Evolutionary conservation across 1,140 invertebrate genomes (phyloP).

Genomic region (Bombyx mandarina): DNA sequence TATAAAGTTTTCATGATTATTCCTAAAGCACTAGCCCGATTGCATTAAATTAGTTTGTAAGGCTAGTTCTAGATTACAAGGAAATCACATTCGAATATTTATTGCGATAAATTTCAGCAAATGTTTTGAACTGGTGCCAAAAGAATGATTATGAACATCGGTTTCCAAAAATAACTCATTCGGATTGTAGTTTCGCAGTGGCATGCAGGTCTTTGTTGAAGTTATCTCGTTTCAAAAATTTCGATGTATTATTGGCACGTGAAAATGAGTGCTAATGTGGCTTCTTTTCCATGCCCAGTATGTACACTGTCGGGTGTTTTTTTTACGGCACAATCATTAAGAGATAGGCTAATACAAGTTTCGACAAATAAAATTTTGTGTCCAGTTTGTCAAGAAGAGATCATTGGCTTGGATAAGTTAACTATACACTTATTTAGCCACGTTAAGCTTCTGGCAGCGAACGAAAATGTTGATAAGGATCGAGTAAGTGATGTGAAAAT

Average conservation of each 20-base stretch:
- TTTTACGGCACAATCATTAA: constrained; percentile 76
- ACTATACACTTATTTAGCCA: constrained; percentile 87
- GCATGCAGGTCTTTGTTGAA: constrained; percentile 21
- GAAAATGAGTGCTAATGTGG: constrained; percentile 68
- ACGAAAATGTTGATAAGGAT: constrained; percentile 14
- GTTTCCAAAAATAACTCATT: constrained; percentile 54
- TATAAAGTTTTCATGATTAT: no score
- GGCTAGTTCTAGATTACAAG: no score
- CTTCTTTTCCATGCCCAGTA: constrained; percentile 80
- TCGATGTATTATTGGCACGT: constrained; percentile 8
- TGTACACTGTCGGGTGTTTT: constrained; percentile 80
- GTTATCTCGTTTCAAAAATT: constrained; percentile 13
- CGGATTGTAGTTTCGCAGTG: constrained; percentile 46
- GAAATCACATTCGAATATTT: no score
- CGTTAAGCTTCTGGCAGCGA: constrained; percentile 37
- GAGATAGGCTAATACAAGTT: constrained; percentile 80
- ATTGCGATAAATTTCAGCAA: constrained; percentile 3
- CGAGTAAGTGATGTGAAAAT: constrained; percentile 13
- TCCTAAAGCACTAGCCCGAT: no score
- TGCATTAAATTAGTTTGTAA: no score
- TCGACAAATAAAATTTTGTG: constrained; percentile 81
- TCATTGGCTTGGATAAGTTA: constrained; percentile 85
- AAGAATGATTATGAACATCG: constrained; percentile 30
- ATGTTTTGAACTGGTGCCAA: constrained; percentile 60
- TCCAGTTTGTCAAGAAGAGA: constrained; percentile 81